phyloP scores from a whole-genome alignment of 2,113 vertebrate genomes.

The Pheucticus melanocephalus region DNA sequence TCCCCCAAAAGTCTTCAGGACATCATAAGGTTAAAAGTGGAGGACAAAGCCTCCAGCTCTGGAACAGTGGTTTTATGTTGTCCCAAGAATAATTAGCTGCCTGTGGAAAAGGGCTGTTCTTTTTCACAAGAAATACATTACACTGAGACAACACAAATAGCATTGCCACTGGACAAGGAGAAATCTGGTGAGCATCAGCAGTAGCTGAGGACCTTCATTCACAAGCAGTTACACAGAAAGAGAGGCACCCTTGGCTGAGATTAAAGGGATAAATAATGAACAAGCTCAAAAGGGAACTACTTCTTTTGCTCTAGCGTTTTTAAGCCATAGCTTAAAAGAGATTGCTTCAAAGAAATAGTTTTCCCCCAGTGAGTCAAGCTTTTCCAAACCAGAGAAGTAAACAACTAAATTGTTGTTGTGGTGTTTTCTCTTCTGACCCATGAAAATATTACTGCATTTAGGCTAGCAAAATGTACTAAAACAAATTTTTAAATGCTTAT shows the following conservation, averaged over 20 bases:
- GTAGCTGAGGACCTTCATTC: neutral
- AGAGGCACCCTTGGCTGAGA: neutral
- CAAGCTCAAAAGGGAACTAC: neutral
- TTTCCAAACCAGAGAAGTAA: neutral
- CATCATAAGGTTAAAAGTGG: neutral
- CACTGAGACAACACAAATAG: neutral
- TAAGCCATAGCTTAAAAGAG: neutral
- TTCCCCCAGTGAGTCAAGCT: neutral
- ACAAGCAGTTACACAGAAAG: neutral
- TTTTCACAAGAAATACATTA: neutral
- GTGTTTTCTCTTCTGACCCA: neutral
- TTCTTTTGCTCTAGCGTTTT: neutral
- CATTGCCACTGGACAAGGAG: neutral
- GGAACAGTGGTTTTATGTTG: neutral
- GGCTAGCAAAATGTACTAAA: neutral
- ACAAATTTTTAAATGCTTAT: accelerated
- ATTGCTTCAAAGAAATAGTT: neutral
- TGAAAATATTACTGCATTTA: neutral
- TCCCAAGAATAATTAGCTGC: neutral
- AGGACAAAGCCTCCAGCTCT: neutral
- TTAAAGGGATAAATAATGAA: neutral
- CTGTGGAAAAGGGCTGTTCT: neutral
- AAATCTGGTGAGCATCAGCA: neutral
- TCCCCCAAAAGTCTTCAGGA: neutral
- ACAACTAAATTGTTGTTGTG: neutral